phyloP scores from a whole-genome alignment of 2,888 invertebrate genomes.

The Notodonta ziczac region DNA sequence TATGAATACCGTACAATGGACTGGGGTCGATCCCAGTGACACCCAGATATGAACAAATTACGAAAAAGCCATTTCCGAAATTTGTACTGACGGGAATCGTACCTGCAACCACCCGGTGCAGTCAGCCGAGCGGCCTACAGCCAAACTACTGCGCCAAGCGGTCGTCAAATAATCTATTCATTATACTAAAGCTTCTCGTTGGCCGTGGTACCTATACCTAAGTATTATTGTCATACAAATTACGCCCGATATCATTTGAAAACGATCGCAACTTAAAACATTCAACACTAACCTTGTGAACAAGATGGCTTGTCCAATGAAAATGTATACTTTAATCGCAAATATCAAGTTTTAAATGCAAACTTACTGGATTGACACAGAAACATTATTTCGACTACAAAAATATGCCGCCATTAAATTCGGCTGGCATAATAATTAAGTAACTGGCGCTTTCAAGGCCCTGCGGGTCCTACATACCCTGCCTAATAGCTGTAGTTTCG shows the following conservation, averaged over 20 bases:
- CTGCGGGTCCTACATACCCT: conserved; percentile 67
- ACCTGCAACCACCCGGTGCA: too few species aligned
- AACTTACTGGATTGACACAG: conserved; percentile 27
- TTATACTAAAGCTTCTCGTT: too few species aligned
- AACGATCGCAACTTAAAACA: background rate
- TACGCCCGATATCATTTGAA: background rate
- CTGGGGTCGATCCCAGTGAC: too few species aligned
- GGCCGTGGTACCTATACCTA: too few species aligned
- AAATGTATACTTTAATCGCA: conserved; percentile 20
- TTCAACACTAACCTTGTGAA: background rate
- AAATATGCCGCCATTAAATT: conserved; percentile 70
- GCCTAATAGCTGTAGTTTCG: conserved; percentile 66
- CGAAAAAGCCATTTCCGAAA: too few species aligned
- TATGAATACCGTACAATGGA: too few species aligned
- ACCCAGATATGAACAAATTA: too few species aligned
- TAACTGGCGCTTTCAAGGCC: conserved; percentile 80
- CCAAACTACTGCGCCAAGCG: too few species aligned
- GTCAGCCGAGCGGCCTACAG: too few species aligned
- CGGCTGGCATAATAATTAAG: conserved; percentile 83
- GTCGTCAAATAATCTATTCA: too few species aligned
- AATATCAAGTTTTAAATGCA: conserved; percentile 34
- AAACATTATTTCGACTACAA: conserved; percentile 50
- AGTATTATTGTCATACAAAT: background rate
- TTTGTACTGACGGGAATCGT: too few species aligned
- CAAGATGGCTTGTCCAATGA: conserved; percentile 13